Evolutionary conservation across 2,888 invertebrate genomes (phyloP), one percentile per base, ranked within the genome.

Genomic region (Trichopria drosophilae): DNA sequence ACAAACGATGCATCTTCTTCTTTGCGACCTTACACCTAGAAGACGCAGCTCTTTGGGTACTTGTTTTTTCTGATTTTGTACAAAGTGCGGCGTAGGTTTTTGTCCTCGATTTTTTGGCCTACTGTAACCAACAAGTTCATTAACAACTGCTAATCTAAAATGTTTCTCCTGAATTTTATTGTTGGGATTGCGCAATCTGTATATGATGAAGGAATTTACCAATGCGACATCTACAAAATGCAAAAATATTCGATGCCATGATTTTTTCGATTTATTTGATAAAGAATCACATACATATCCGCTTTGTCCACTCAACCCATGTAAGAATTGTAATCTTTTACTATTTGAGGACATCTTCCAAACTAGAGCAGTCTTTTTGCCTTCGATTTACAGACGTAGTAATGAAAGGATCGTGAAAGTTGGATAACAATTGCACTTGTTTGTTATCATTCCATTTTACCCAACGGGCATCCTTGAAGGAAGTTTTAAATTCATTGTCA

Each of bases 201-300:
- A 29, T 13, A 29, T 29, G 9, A 29, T 29, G 29, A 29, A 29
- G 29, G 29, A 29, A 29, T 29, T 29, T 29, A 29, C 29, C n/a
- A 29, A 4, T 9, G 29, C 9, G 29, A 29, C 29, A 15, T 29
- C 29, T 29, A 29, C 29, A 7, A 29, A 29, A 29, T 29, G 29
- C 29, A 12, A 29, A 6, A 29, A 29, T 6, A 29, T 29, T 29
- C 29, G 29, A 29, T 29, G 29, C 29, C 29, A 29, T 29, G 29
- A 29, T 9, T 29, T 29, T 29, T 29, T 29, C 15, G 29, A 29
- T 29, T 29, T 29, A n/a, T n/a, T n/a, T n/a, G n/a, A n/a, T n/a
- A n/a, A n/a, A n/a, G n/a, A n/a, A n/a, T n/a, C n/a, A n/a, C n/a
- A n/a, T 29, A 9, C 29, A 29, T 29, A 29, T 29, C 29, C 5